Evolutionary conservation across 2,888 invertebrate species (phyloP).

Genomic region (Xestia ashworthii): DNA sequence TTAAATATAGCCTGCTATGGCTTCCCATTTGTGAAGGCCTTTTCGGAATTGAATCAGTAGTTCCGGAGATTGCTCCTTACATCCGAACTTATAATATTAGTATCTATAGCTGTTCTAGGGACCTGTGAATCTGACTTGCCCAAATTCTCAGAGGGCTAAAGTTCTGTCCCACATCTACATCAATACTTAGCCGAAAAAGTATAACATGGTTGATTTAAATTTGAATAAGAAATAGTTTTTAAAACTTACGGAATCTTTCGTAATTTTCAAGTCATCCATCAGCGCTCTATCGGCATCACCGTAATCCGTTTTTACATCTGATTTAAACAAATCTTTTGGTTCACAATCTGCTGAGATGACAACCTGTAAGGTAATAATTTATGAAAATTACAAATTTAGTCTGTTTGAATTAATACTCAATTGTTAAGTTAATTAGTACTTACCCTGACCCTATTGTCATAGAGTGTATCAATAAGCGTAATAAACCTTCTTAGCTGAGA

Average conservation of each 20-base stretch:
- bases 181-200: not conserved
- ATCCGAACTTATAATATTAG: not conserved
- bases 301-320: conserved; percentile 87
- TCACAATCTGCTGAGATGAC: conserved; percentile 96
- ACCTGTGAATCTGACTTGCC: not conserved
- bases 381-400: not conserved
- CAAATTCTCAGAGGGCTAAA: not conserved
- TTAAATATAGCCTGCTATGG: too few relatives aligned
- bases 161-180: not conserved
- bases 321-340: conserved; percentile 93
- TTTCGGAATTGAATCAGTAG: not conserved
- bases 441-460: conserved; percentile 96
- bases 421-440: conserved; percentile 69
- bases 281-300: conserved; percentile 95
- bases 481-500: conserved; percentile 98
- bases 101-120: not conserved
- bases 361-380: conserved; percentile 88
- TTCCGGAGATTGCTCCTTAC: not conserved
- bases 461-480: conserved; percentile 98
- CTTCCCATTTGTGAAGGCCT: not conserved
- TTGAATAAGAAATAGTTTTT: not conserved
- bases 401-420: conserved; percentile 17
- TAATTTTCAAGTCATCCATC: conserved; percentile 98
- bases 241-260: conserved; percentile 92
- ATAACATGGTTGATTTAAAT: not conserved